A percentile compares a stretch with the other conserved stretches of the same genome.
These are phyloP conservation scores for Oncorhynchus mykiss DNA, from an alignment of 2,113 vertebrate species.

Conservation along the genomic window DNA sequence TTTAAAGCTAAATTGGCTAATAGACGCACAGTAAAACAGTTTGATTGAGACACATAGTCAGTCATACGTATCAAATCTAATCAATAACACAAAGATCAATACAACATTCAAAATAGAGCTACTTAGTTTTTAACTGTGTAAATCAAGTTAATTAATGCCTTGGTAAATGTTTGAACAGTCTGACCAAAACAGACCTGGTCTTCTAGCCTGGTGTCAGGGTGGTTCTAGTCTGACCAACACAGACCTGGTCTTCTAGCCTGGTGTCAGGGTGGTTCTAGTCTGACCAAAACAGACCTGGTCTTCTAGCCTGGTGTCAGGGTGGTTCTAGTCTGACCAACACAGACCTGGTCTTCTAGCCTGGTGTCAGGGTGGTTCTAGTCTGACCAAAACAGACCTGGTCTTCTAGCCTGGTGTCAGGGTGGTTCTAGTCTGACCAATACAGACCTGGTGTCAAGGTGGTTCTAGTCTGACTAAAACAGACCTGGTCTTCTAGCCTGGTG, in stretches of 20 bases:
- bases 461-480: no score
- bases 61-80: background rate
- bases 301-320: background rate
- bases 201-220: background rate
- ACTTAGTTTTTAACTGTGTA: background rate
- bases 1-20: background rate
- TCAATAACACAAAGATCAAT: background rate
- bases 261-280: background rate
- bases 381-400: no score
- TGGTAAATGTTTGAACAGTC: background rate
- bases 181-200: background rate
- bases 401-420: no score
- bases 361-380: no score
- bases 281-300: background rate
- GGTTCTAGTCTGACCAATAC: no score
- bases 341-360: no score
- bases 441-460: no score
- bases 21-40: background rate
- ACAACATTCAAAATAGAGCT: background rate
- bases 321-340: background rate
- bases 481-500: no score
- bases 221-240: background rate
- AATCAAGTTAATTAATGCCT: background rate
- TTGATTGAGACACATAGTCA: background rate
- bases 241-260: no score